Evolutionary conservation across 2,113 vertebrate species (phyloP), one percentile per base, ranked within the genome.

Genomic region (Coregonus clupeaformis): DNA sequence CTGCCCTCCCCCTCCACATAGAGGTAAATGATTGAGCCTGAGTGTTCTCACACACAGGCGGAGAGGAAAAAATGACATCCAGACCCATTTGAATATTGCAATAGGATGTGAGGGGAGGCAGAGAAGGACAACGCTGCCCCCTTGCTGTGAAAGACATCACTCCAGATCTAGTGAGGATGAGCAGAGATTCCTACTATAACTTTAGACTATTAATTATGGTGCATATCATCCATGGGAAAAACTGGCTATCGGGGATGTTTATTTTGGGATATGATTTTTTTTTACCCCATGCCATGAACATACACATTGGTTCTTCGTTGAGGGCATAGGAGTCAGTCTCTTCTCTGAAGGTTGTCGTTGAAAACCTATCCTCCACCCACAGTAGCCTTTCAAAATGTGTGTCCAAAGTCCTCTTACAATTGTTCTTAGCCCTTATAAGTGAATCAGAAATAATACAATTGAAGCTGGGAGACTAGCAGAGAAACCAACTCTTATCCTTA

Each of bases 71-170:
- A 69, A 22, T 55, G 11, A 79, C 77, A 82, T 69, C 71, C 75
- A 80, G 85, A 52, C 74, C 65, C 67, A 73, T 79, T 66, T 71
- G 27, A 67, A 63, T 25, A 32, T 62, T 80, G 75, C 70, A 78
- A 75, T 2, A 32, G 66, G 13, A 67, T n/a, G 16, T 32, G 55
- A 68, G 14, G 72, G 49, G 13, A 67, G 67, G 67, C 67, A 80
- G 80, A 76, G 70, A 89, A 91, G 87, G 89, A 77, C 92, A 93
- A 93, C 83, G 91, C 90, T 93, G 92, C 91, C 93, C 90, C 81
- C 93, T 89, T 88, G 81, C 82, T 86, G 83, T 69, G 22, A 45
- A 36, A 75, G 70, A 55, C 45, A 64, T 69, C 74, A 79, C 55
- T 47, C 45, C 69, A 67, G 20, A n/a, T 6, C 25, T 11, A 20